Conservation (phyloP, 2,888 invertebrate genomes). For the Tetragnatha montana region DNA sequence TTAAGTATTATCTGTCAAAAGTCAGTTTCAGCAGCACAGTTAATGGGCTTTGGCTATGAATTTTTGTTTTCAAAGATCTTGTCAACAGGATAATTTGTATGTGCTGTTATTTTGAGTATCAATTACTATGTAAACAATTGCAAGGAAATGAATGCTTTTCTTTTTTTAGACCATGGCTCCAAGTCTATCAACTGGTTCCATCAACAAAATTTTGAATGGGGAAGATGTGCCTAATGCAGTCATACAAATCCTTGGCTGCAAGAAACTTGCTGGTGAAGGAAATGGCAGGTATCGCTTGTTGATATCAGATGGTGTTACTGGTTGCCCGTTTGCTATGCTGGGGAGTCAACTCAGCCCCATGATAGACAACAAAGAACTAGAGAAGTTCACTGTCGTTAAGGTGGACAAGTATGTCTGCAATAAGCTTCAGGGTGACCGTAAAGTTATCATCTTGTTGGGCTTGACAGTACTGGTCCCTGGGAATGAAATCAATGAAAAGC, state of each 20-base stretch:
- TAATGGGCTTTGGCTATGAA: no score
- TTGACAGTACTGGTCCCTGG: conserved; percentile 85
- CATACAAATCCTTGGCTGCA: conserved; percentile 82
- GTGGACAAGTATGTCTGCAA: conserved; percentile 89
- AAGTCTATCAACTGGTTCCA: conserved; percentile 45
- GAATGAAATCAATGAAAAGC: conserved; percentile 82
- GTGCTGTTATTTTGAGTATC: no score
- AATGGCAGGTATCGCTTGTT: conserved; percentile 63
- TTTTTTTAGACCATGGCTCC: conserved; percentile 52
- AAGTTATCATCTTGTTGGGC: conserved; percentile 89
- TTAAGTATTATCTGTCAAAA: no score
- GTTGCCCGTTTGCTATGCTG: conserved; percentile 84
- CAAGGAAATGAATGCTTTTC: neutral
- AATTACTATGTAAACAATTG: no score
- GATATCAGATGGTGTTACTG: conserved; percentile 61
- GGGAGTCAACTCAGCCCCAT: conserved; percentile 87
- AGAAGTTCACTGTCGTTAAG: conserved; percentile 85
- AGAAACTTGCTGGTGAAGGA: conserved; percentile 63
- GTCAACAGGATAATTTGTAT: no score
- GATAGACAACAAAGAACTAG: conserved; percentile 82
- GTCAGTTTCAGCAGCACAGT: no score
- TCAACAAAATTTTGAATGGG: conserved; percentile 79
- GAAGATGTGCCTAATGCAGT: no score
- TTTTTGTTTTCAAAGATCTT: no score
- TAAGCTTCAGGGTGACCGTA: conserved; percentile 83